These are phyloP conservation scores for Rhineura floridana DNA, from an alignment of 2,113 vertebrate genomes.

Conservation along the genomic window DNA sequence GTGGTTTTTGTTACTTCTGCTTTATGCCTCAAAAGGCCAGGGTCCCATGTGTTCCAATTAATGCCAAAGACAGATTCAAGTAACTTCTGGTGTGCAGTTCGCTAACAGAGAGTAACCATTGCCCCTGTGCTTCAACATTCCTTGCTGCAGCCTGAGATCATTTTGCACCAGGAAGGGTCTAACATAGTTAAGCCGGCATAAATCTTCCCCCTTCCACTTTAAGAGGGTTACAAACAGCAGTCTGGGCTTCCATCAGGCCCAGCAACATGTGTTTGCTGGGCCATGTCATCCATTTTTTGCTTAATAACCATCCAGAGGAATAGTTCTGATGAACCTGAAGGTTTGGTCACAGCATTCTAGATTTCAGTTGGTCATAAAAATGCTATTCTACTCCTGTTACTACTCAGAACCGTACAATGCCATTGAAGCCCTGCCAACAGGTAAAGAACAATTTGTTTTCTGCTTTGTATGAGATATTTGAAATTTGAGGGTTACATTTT, in stretches of 20 bases:
- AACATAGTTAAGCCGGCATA: neutral
- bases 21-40: neutral
- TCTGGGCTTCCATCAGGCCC: neutral
- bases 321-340: neutral
- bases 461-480: neutral
- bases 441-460: neutral
- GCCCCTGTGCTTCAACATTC: neutral
- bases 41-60: neutral
- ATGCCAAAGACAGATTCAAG: neutral
- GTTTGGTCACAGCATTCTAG: neutral
- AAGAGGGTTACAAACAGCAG: neutral
- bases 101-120: neutral
- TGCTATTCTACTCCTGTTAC: neutral
- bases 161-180: neutral
- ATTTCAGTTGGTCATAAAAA: neutral
- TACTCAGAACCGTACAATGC: neutral
- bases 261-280: too few species aligned
- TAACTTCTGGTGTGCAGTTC: neutral
- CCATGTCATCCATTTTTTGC: neutral
- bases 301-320: neutral
- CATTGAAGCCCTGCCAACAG: neutral
- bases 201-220: neutral
- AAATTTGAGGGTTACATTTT: neutral
- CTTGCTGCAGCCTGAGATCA: neutral
- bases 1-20: too few species aligned